Evolutionary conservation across 2,113 vertebrate genomes (phyloP), one percentile per base, ranked within the genome.

Genomic region (Cryptotis parvus): DNA sequence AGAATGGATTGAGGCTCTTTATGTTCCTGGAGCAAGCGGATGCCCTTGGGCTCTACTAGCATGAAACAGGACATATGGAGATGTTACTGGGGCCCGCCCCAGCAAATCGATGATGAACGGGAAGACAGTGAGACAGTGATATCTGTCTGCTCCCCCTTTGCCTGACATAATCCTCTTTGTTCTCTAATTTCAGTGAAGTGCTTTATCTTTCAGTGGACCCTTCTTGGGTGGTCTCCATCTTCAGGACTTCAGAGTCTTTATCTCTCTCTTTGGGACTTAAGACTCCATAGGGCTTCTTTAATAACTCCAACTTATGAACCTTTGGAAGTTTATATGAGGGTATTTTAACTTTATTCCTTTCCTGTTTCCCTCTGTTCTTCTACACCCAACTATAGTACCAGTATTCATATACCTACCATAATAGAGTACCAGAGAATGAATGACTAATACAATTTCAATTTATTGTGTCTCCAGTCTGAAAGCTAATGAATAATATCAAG

Each of bases 251-350:
- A n/a, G n/a, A n/a, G n/a, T n/a, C n/a, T 35, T 22, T 61, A 16
- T 0, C 3, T 20, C n/a, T 49, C 10, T 37, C 20, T 77, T 26
- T 9, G 10, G 37, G 12, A 6, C 2, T 22, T 2, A 24, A 16
- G 27, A n/a, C 2, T 81, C 20, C 12, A 6, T 7, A 11, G 43
- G 43, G 15, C 11, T 29, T 66, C 27, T 31, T 49, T 39, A 20
- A 5, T 37, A 58, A 24, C 18, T 12, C 22, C 18, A 82, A 37
- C 16, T 81, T 27, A 29, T 29, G 35, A 9, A 6, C 31, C 68
- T 52, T 66, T 9, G 33, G 24, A 29, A 45, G 65, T 16, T 93
- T 77, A 49, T 75, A 4, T 69, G 1, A 6, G 31, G 5, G 0
- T 24, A 9, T 70, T 43, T 70, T 63, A 70, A 16, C 49, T 58